Evolutionary conservation across 2,113 vertebrate genomes (phyloP), one percentile per base, ranked within the genome.

Genomic region (Mystacornis crossleyi): DNA sequence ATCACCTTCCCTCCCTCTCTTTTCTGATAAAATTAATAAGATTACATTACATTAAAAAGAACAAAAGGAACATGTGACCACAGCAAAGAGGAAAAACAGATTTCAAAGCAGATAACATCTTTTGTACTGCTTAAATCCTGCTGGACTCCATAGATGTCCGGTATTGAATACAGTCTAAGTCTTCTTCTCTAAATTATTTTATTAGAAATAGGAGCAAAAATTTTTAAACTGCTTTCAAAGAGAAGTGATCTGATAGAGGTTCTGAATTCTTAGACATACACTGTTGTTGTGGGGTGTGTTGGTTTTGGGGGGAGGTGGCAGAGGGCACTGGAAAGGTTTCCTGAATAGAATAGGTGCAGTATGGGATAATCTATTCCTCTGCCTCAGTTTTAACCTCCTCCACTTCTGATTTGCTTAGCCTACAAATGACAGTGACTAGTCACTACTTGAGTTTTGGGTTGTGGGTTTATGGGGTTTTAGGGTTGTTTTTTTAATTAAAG

Each of bases 11-110:
- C 36, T 69, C 61, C 38, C 48, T 77, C 62, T 86, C 43, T 93
- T 88, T 94, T 96, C 55, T 95, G 82, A 92, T 94, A 90, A 84
- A 90, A 96, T 95, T 92, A 95, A 84, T 94, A 70, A 42, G 81
- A 97, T 93, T 92, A 15, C 25, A 60, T 92, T 81, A 78, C 51
- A n/a, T 83, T 64, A 31, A 60, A 84, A 78, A 64, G 66, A 92
- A 73, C 57, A 95, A 85, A 93, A 70, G 55, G 43, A 82, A 8
- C 43, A 67, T 33, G 21, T 83, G 80, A 71, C 50, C 18, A 36
- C 42, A 81, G 60, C 31, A 71, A 62, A 81, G 38, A 89, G n/a
- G 28, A 54, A 94, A 53, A 93, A 58, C 26, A 40, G 26, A 73
- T 93, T 95, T 96, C 79, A 58, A 81, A 77, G 55, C 51, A 80